Percentiles rank a stretch among this genome's conserved stretches.
Evolutionary conservation across 2,888 invertebrate species (phyloP).

Genomic region (Disparrhopalites patrizii): DNA sequence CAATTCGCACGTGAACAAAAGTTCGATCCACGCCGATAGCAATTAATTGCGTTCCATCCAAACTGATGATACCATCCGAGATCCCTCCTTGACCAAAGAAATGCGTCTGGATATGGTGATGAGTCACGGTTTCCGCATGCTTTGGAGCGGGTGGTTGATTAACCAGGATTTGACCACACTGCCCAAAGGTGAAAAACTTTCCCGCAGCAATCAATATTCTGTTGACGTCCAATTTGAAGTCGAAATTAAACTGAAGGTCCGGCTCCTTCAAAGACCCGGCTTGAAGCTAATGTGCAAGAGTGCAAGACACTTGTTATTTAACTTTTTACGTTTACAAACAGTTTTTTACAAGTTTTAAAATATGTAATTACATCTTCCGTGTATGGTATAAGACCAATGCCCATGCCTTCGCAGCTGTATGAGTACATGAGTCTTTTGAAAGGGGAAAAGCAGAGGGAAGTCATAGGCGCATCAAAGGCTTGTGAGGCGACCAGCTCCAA

Average conservation of each 20-base stretch:
- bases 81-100: conserved; percentile 37
- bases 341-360: neutral
- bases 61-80: conserved; percentile 40
- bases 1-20: conserved; percentile 34
- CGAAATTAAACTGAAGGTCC: conserved; percentile 32
- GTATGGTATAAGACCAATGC: conserved; percentile 38
- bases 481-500: conserved; percentile 41
- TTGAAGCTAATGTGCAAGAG: conserved; percentile 30
- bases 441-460: conserved; percentile 34
- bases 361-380: conserved; percentile 37
- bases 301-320: neutral
- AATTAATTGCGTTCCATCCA: conserved; percentile 41
- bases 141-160: conserved; percentile 36
- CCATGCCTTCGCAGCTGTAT: conserved; percentile 36
- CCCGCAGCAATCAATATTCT: conserved; percentile 33
- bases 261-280: conserved; percentile 40
- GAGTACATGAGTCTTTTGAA: conserved; percentile 37
- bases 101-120: conserved; percentile 36
- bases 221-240: conserved; percentile 32
- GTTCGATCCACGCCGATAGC: conserved; percentile 42
- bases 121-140: conserved; percentile 19
- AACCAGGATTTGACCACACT: conserved; percentile 36
- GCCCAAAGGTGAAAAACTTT: conserved; percentile 38
- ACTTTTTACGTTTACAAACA: neutral
- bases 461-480: conserved; percentile 40